Evolutionary conservation across 2,797 vertebrate genomes (phyloP).

Genomic region (Dermochelys coriacea): DNA sequence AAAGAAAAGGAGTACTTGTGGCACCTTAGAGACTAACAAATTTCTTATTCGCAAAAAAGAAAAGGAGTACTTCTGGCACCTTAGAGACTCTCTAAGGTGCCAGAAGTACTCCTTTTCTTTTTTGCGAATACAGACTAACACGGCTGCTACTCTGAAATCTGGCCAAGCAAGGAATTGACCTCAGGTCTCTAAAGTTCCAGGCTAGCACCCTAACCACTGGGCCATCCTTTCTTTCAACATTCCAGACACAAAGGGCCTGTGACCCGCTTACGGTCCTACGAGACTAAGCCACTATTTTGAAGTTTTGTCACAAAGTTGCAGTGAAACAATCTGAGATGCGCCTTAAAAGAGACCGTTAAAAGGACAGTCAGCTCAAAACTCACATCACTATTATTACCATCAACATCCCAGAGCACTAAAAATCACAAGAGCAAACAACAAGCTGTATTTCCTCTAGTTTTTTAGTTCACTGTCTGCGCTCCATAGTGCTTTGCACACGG

Average conservation of each 20-base stretch:
- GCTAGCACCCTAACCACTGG: not conserved
- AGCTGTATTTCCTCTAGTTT: not conserved
- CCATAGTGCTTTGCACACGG: not conserved
- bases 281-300: not conserved
- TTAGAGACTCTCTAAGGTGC: no score
- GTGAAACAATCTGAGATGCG: not conserved
- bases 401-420: not conserved
- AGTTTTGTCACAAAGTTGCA: not conserved
- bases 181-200: not conserved
- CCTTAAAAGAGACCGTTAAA: not conserved
- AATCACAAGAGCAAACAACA: not conserved
- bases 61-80: no score
- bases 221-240: not conserved
- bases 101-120: no score
- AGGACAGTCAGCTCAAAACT: not conserved
- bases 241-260: fast-evolving
- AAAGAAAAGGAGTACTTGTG: no score
- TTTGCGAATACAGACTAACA: no score
- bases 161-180: not conserved
- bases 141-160: no score
- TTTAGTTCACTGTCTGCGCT: not conserved
- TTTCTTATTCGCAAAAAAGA: no score
- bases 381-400: not conserved
- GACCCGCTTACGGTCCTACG: not conserved
- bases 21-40: no score